Percentiles rank a stretch among this genome's conserved stretches.
These are phyloP conservation scores for Linepithema humile DNA, from an alignment of 1,140 invertebrate genomes.

Conservation along the genomic window DNA sequence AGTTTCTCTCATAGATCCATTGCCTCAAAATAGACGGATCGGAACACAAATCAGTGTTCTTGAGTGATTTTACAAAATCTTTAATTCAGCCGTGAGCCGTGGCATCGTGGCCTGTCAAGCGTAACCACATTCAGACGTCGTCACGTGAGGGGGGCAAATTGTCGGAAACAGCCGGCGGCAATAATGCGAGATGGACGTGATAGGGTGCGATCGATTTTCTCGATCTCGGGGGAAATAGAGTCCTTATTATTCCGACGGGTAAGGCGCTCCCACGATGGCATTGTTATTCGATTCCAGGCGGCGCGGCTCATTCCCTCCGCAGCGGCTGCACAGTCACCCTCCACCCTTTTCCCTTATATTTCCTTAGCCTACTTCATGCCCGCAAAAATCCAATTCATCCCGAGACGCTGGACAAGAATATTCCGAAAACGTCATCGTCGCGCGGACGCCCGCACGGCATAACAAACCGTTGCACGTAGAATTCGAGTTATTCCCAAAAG, in stretches of 20 bases:
- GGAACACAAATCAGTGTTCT: too few species aligned
- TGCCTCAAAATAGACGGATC: too few species aligned
- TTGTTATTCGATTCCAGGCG: slow-evolving; percentile 66
- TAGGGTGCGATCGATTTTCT: slow-evolving; percentile 69
- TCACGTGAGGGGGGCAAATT: slow-evolving; percentile 26
- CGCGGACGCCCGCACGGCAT: neutral
- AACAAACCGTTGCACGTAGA: slow-evolving; percentile 18
- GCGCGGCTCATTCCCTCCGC: slow-evolving; percentile 31
- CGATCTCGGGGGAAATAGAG: slow-evolving; percentile 61
- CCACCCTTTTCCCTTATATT: slow-evolving; percentile 13
- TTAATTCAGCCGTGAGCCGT: slow-evolving; percentile 13
- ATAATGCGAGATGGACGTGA: slow-evolving; percentile 70
- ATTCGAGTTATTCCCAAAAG: neutral
- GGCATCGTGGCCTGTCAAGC: slow-evolving; percentile 2
- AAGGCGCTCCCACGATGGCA: slow-evolving; percentile 34
- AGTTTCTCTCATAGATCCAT: too few species aligned
- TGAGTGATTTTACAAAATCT: neutral
- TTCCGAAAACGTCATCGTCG: neutral
- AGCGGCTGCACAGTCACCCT: too few species aligned
- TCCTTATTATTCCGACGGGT: slow-evolving; percentile 67
- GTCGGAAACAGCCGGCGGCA: slow-evolving; percentile 68
- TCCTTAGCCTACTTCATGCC: slow-evolving; percentile 53
- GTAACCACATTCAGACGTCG: slow-evolving; percentile 52
- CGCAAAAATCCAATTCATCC: slow-evolving; percentile 66
- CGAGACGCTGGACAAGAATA: slow-evolving; percentile 49